Conservation (phyloP, 2,888 invertebrate genomes). For the Metopia argyrocephala region DNA sequence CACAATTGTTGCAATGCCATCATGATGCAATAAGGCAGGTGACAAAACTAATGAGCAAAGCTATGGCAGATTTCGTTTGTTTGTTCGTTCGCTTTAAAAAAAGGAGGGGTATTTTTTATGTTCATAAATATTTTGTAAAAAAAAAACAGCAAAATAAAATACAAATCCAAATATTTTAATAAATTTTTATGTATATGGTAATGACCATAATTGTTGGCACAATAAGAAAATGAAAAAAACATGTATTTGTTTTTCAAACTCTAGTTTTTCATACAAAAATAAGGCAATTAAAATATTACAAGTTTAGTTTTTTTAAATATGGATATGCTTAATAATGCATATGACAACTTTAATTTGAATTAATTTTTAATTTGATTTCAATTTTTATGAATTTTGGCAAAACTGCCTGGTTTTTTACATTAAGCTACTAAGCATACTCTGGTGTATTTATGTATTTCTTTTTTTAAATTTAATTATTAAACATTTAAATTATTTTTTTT, state of each 20-base stretch:
- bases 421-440: too few species aligned
- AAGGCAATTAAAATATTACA: slow-evolving; percentile 55
- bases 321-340: not conserved
- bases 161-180: slow-evolving; percentile 38
- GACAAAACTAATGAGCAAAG: slow-evolving; percentile 39
- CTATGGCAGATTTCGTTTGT: too few species aligned
- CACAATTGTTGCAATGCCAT: slow-evolving; percentile 25
- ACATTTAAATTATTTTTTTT: not conserved
- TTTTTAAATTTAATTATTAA: not conserved
- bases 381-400: not conserved
- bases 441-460: not conserved
- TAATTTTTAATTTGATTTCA: not conserved
- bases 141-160: not conserved
- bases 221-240: slow-evolving; percentile 35
- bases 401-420: too few species aligned
- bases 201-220: slow-evolving; percentile 70
- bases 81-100: slow-evolving; percentile 35
- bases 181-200: slow-evolving; percentile 64
- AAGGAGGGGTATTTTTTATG: slow-evolving; percentile 20
- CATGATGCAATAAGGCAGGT: slow-evolving; percentile 41
- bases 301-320: slow-evolving; percentile 22
- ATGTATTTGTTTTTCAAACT: slow-evolving; percentile 38
- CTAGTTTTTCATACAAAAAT: slow-evolving; percentile 20
- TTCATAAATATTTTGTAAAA: slow-evolving; percentile 4
- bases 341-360: not conserved